phyloP scores from a whole-genome alignment of 2,888 invertebrate species.

The Ochropacha duplaris region DNA sequence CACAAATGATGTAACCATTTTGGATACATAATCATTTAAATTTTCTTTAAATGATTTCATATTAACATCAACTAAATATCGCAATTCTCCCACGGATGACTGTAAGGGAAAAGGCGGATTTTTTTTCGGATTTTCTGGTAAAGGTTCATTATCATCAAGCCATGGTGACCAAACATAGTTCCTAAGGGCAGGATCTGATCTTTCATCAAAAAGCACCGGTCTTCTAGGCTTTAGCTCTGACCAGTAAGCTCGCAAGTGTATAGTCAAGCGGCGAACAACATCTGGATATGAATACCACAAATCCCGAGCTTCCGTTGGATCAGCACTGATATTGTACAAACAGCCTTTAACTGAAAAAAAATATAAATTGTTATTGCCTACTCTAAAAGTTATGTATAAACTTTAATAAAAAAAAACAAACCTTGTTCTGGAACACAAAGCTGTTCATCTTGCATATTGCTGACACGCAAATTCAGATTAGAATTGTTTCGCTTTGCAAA shows the following conservation, averaged over 20 bases:
- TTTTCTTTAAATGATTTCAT: slow-evolving; percentile 38
- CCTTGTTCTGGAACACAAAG: slow-evolving; percentile 48
- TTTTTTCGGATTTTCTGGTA: slow-evolving; percentile 20
- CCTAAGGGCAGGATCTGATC: slow-evolving; percentile 41
- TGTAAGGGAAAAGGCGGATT: slow-evolving; percentile 43
- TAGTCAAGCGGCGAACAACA: slow-evolving; percentile 37
- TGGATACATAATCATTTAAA: slow-evolving; percentile 34
- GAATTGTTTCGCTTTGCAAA: slow-evolving; percentile 34
- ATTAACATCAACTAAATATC: slow-evolving; percentile 46
- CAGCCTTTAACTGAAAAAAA: slow-evolving; percentile 51
- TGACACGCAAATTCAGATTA: slow-evolving; percentile 14
- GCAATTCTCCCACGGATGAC: slow-evolving; percentile 39
- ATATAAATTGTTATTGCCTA: neutral
- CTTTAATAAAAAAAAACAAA: slow-evolving; percentile 16
- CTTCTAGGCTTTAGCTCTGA: slow-evolving; percentile 38
- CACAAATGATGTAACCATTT: slow-evolving; percentile 37
- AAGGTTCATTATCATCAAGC: slow-evolving; percentile 39
- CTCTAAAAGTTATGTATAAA: neutral
- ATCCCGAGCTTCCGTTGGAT: slow-evolving; percentile 47
- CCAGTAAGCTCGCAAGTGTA: slow-evolving; percentile 45
- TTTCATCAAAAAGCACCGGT: slow-evolving; percentile 30
- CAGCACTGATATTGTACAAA: slow-evolving; percentile 47
- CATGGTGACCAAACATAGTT: slow-evolving; percentile 50
- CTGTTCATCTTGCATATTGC: slow-evolving; percentile 12
- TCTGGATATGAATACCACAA: slow-evolving; percentile 46